Percentiles rank a stretch among this genome's conserved stretches.
Conservation (phyloP, 2,113 vertebrate genomes). For the Tachysurus fulvidraco region DNA sequence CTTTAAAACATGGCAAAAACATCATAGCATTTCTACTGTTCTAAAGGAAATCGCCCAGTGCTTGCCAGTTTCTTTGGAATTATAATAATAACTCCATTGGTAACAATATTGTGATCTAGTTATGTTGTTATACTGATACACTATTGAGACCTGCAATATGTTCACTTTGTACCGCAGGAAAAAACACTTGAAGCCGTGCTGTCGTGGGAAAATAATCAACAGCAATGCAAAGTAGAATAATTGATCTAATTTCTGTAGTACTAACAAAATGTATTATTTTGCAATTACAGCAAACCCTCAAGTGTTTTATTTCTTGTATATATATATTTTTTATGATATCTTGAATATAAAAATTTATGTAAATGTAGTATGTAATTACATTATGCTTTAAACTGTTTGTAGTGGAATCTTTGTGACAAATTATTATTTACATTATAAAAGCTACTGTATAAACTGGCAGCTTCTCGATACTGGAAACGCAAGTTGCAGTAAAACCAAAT, state of each 20-base stretch:
- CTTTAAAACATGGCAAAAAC: constrained; percentile 32
- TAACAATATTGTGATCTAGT: constrained; percentile 8
- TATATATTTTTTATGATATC: too few relatives aligned
- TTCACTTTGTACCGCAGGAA: neutral
- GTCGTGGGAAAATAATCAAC: neutral
- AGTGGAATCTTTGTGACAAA: too few relatives aligned
- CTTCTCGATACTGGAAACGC: too few relatives aligned
- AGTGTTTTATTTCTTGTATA: neutral
- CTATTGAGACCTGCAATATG: constrained; percentile 1
- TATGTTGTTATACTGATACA: neutral
- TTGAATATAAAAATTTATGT: too few relatives aligned
- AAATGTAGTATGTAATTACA: too few relatives aligned
- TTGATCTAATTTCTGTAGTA: neutral
- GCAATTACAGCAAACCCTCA: neutral
- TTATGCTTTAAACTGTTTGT: too few relatives aligned
- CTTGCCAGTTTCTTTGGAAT: constrained; percentile 4
- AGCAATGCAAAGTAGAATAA: neutral
- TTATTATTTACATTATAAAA: too few relatives aligned
- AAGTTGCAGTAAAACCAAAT: too few relatives aligned
- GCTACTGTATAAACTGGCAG: too few relatives aligned
- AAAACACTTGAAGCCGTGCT: neutral
- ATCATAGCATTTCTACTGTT: neutral
- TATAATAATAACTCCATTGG: constrained; percentile 11
- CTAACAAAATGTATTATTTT: neutral
- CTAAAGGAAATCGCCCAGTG: neutral